phyloP scores from a whole-genome alignment of 2,797 vertebrate species.

The Peromyscus eremicus region DNA sequence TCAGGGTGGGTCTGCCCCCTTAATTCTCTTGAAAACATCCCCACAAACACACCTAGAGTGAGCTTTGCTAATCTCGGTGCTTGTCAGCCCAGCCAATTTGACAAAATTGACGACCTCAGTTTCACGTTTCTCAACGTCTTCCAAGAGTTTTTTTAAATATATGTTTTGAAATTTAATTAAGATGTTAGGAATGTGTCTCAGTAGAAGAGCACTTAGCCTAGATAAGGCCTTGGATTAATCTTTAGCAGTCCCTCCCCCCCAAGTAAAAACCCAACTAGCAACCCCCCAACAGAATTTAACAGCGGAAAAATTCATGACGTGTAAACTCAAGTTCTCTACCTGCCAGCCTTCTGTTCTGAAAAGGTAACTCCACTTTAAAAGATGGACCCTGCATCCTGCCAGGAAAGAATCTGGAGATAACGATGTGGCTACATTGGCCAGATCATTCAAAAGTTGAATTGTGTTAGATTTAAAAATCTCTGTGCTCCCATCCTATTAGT shows the following conservation, averaged over 20 bases:
- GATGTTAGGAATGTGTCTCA: background rate
- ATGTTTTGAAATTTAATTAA: conserved; percentile 35
- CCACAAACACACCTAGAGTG: background rate
- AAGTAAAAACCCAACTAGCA: background rate
- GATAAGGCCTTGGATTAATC: background rate
- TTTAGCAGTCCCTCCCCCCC: background rate
- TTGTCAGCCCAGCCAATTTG: background rate
- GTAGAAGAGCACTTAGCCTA: background rate
- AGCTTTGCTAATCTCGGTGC: background rate
- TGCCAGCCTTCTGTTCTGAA: background rate
- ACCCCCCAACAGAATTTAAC: background rate
- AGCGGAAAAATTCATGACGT: background rate
- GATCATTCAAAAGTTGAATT: background rate
- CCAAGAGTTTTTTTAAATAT: background rate
- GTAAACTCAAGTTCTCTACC: background rate
- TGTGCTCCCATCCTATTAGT: background rate
- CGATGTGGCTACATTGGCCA: background rate
- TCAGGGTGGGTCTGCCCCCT: background rate
- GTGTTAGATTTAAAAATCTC: background rate
- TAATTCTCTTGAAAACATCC: background rate
- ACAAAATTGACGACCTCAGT: no score
- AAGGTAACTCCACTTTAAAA: background rate
- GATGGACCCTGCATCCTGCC: background rate
- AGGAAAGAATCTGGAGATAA: background rate
- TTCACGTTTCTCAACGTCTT: background rate